Base-by-base conservation (phyloP, 2,888 invertebrate species). In the Lobophora halterata region DNA sequence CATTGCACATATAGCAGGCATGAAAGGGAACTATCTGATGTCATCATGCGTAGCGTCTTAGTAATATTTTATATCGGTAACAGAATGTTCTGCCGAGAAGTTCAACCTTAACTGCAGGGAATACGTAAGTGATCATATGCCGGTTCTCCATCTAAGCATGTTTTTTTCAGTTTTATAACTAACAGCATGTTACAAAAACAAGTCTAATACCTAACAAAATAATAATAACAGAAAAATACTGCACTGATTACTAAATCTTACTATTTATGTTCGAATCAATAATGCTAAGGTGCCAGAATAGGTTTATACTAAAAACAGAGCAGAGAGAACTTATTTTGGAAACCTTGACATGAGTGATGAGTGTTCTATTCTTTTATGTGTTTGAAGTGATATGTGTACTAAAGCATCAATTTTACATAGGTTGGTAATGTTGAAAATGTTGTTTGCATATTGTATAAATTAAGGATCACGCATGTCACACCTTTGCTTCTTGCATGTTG, bases 71-170 rank as follows among this genome's bases (percentile, higher is more conserved):
- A 16, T 16, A 16, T 16, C 9, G 9, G 2, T n/a, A 26, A 27
- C 42, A 31, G 29, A 39, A 48, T 43, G 35, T 43, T 30, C 37
- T 31, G 28, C 36, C 43, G 49, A 52, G 55, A 61, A 56, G 46
- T 55, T 29, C 53, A 52, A 41, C 54, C 47, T 51, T 56, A 49
- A 56, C 59, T 45, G 42, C 53, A 52, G 58, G 62, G 58, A 54
- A 46, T 49, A 55, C 54, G 79, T 79, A 74, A 79, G 85, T 85
- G 85, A 85, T 85, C 85, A 82, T 75, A 61, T 67, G 80, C 85
- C 85, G 83, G 83, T 77, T 69, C 65, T 54, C 55, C 65, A 21
- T 19, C 11, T 59, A 34, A 61, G 75, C 74, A 76, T 74, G 74
- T 46, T 49, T 55, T 51, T 40, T 44, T 34, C 5, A 34, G 32